Evolutionary conservation across 2,888 invertebrate species (phyloP), one percentile per base, ranked within the genome.

Genomic region (Erynnis tages): DNA sequence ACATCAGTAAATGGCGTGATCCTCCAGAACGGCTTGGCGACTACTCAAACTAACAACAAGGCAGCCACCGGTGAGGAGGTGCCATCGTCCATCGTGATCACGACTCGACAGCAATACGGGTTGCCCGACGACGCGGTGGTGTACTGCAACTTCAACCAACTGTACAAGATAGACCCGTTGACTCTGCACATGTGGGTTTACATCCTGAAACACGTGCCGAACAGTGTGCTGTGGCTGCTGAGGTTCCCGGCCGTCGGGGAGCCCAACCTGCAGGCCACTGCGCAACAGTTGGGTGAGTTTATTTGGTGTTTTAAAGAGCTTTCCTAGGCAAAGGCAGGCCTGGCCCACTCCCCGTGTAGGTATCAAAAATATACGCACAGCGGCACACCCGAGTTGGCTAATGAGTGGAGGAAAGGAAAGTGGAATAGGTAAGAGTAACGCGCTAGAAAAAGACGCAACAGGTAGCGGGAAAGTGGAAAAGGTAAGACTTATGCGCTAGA

Each of bases 1-100:
- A 98, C 97, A 56, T 96, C 97, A 5, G 93, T 98, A 2, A 98
- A 98, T 71, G 98, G 98, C 3, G 95, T 99, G 5, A 94, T 98
- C 10, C 94, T 99, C 4, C 98, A 99, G 86, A 99, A 99, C 82
- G 99, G 99, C 0, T 91, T 99, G 62, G 98, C 98, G 0, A 98
- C 98, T 0, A 98, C 96, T 6, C 98, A 98, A 80, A 97, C 98
- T 0, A 98, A 99, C 81, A 98, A 97, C 78, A 99, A 98, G 79
- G 97, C 98, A 0, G 99, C 99, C 0, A 99, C 98, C 0, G 99
- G 99, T 6, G 99, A 99, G 80, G 99, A 99, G 82, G 97, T 99
- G 0, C 99, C 99, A 0, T 96, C 97, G 70, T 97, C 93, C 65
- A 97, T 99, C 65, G 96, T 99, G 10, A 95, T 99, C 55, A 99